phyloP scores from a whole-genome alignment of 2,113 vertebrate species.

The Prionailurus bengalensis region DNA sequence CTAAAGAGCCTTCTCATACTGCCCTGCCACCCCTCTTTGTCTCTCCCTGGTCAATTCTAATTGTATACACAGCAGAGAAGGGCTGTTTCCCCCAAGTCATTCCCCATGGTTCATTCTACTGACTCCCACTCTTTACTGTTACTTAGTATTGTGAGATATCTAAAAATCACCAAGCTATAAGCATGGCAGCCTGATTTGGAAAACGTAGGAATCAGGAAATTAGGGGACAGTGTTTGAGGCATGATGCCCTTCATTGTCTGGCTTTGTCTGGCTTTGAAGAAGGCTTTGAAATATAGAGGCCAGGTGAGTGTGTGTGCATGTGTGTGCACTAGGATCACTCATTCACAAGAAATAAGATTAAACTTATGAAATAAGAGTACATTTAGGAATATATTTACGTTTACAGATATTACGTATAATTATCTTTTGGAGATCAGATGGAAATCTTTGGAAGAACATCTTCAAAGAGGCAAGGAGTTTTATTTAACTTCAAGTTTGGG shows the following conservation, averaged over 20 bases:
- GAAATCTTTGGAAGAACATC: slow-evolving; percentile 30
- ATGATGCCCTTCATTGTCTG: not conserved
- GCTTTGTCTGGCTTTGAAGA: not conserved
- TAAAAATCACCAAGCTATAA: not conserved
- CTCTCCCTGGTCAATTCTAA: not conserved
- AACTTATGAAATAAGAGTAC: not conserved
- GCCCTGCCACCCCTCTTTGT: not conserved
- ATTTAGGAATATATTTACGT: not conserved
- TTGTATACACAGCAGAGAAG: not conserved
- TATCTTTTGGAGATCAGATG: not conserved
- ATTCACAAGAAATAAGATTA: not conserved
- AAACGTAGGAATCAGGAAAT: not conserved
- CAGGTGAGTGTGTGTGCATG: not conserved
- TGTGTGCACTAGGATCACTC: not conserved
- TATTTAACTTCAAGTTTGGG: not conserved
- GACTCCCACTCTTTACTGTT: not conserved
- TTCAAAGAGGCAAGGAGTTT: not conserved
- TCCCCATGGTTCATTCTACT: not conserved
- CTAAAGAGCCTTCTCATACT: not conserved
- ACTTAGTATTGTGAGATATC: not conserved
- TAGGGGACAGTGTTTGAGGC: not conserved
- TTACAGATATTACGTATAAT: not conserved
- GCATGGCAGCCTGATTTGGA: not conserved
- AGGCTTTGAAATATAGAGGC: not conserved
- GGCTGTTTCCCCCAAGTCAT: not conserved